Evolutionary conservation across 1,140 invertebrate genomes (phyloP).

Genomic region (Leptinotarsa lineolata): DNA sequence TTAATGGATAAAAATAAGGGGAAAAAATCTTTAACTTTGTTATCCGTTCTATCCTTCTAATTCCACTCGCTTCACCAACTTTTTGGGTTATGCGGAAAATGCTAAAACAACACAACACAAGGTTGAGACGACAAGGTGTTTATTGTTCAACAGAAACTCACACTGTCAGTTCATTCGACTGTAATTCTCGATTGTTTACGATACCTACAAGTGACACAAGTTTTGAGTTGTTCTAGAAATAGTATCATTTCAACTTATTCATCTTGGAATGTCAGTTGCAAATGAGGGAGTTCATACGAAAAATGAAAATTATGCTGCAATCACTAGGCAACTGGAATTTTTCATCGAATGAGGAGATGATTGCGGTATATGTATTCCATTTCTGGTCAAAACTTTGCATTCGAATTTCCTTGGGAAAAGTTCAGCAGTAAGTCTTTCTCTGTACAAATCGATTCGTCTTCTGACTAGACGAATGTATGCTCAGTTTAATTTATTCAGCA

Average conservation of each 20-base stretch:
- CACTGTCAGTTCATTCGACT: not conserved
- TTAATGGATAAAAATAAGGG: constrained; percentile 19
- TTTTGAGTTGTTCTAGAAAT: not conserved
- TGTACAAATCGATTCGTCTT: no score
- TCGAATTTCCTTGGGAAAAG: no score
- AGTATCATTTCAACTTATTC: not conserved
- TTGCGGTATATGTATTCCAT: no score
- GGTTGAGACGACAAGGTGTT: not conserved
- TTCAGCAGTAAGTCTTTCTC: no score
- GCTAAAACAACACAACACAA: not conserved
- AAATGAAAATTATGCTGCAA: no score
- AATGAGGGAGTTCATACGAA: no score
- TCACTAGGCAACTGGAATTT: no score
- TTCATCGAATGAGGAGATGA: no score
- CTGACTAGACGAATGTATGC: no score
- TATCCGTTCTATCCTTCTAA: constrained; percentile 9
- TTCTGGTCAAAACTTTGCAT: no score
- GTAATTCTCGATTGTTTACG: not conserved
- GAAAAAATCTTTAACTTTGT: constrained; percentile 15
- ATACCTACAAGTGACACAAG: not conserved
- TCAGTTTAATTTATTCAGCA: no score
- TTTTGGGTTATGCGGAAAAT: constrained; percentile 13
- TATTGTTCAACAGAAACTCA: not conserved
- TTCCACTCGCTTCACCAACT: constrained; percentile 3
- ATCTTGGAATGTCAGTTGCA: not conserved